Percentiles rank a stretch among this genome's conserved stretches.
Conservation (phyloP, 2,888 invertebrate species). For the Tachina fera region DNA sequence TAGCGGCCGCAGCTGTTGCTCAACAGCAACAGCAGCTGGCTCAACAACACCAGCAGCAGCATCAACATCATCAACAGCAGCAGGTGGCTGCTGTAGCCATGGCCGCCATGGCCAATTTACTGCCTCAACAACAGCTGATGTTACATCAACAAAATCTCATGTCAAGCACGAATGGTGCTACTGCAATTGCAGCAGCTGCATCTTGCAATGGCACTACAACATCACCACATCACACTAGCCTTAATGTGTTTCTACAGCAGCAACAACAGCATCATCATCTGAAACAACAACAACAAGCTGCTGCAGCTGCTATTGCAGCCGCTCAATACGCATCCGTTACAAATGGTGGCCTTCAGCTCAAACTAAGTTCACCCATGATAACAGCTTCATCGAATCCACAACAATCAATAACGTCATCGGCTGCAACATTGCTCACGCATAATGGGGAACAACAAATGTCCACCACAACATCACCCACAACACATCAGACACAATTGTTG, state of each 20-base stretch:
- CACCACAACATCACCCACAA: constrained; percentile 57
- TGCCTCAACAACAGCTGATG: constrained; percentile 80
- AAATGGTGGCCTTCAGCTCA: constrained; percentile 77
- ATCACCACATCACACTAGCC: constrained; percentile 75
- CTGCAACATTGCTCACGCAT: constrained; percentile 63
- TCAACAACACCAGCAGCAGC: constrained; percentile 77
- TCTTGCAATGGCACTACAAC: constrained; percentile 72
- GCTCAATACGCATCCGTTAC: constrained; percentile 72
- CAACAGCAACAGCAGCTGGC: constrained; percentile 78
- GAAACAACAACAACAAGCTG: constrained; percentile 75
- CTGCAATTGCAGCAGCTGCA: constrained; percentile 76
- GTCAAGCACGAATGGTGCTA: constrained; percentile 77
- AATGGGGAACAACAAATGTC: constrained; percentile 60
- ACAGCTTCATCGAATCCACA: constrained; percentile 58
- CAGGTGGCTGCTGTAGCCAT: constrained; percentile 81
- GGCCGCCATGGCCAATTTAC: constrained; percentile 82
- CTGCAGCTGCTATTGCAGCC: constrained; percentile 64
- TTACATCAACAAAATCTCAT: constrained; percentile 80
- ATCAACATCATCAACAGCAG: constrained; percentile 76
- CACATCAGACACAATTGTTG: constrained; percentile 61
- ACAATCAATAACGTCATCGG: constrained; percentile 69
- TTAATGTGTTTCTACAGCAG: constrained; percentile 77
- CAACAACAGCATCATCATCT: constrained; percentile 78
- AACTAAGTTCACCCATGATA: constrained; percentile 77
- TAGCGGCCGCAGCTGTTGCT: constrained; percentile 76